phyloP scores from a whole-genome alignment of 1,140 invertebrate genomes.

The Drosophila miranda region DNA sequence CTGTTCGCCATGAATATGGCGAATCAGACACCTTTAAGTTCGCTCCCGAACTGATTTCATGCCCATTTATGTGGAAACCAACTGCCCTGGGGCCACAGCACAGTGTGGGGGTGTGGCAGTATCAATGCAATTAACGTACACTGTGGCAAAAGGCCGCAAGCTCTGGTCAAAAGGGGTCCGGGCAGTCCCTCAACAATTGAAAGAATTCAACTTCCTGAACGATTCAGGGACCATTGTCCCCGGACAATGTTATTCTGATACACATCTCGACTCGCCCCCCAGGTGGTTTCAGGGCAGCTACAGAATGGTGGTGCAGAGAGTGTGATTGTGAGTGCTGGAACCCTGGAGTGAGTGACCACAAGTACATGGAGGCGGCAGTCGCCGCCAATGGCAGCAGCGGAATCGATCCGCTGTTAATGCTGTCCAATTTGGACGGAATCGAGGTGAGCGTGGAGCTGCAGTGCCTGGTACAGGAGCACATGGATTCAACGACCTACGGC shows the following conservation, averaged over 20 bases:
- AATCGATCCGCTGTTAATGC: conserved; percentile 44
- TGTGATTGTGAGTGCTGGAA: too few relatives aligned
- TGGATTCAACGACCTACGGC: conserved; percentile 67
- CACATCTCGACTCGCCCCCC: neutral
- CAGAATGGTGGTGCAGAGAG: conserved; percentile 3
- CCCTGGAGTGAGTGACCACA: conserved; percentile 30
- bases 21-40: conserved; percentile 13
- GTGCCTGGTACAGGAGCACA: conserved; percentile 71
- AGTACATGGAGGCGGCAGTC: conserved; percentile 10
- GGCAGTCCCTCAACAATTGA: conserved; percentile 38
- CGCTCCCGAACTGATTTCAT: conserved; percentile 15
- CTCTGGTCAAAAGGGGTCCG: conserved; percentile 20
- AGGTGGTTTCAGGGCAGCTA: too few relatives aligned
- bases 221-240: neutral
- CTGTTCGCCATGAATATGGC: too few relatives aligned
- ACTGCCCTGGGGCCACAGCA: conserved; percentile 24
- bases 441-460: conserved; percentile 75
- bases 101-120: conserved; percentile 19
- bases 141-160: conserved; percentile 29
- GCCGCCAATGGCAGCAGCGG: conserved; percentile 39
- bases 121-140: conserved; percentile 66
- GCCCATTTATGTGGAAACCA: conserved; percentile 1
- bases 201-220: conserved; percentile 36
- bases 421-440: conserved; percentile 57
- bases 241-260: neutral